Base-by-base conservation (phyloP, 2,888 invertebrate genomes). In the Phragmatobia fuliginosa region DNA sequence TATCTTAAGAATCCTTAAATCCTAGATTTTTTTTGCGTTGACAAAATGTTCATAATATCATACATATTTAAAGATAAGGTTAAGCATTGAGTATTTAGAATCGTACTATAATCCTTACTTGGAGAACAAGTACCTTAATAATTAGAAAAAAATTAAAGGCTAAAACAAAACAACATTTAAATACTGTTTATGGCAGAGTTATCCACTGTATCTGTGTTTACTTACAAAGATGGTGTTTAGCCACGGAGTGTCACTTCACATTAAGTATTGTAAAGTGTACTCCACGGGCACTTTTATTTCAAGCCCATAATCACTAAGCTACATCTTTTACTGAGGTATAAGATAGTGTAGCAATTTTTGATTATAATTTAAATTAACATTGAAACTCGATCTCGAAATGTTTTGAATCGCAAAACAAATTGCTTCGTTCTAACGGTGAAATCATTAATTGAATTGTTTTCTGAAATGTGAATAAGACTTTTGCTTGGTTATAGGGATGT, bases 221-320 rank as follows among this genome's bases (percentile, higher is more conserved):
- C 66, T 66, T 76, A 58, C 72, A 73, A 73, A 74, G 75, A 71
- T 74, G 82, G 68, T 81, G 69, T 82, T 82, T 76, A 74, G 71
- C 62, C 45, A 63, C 58, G n/a, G 60, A 61, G 58, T 31, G 45
- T 28, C 62, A 71, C 68, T 62, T 67, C 63, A 64, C 63, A 72
- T 70, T 56, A 65, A 69, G 52, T 72, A 68, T 63, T 62, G 10
- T 38, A 38, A 33, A 62, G 68, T 67, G 25, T 67, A 67, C 49
- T 18, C 63, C 65, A 31, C 65, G 68, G 56, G 16, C 68, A 25
- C 60, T 72, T 77, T 79, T 72, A 76, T 76, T 79, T 79, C 68
- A 75, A 68, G 11, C 21, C 11, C 11, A 41, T 25, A 41, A 65
- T 65, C 38, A 64, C 16, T 16, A 16, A 18, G 25, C 5, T 18